Evolutionary conservation across 2,797 vertebrate species (phyloP), one percentile per base, ranked within the genome.

Genomic region (Poecilia picta): DNA sequence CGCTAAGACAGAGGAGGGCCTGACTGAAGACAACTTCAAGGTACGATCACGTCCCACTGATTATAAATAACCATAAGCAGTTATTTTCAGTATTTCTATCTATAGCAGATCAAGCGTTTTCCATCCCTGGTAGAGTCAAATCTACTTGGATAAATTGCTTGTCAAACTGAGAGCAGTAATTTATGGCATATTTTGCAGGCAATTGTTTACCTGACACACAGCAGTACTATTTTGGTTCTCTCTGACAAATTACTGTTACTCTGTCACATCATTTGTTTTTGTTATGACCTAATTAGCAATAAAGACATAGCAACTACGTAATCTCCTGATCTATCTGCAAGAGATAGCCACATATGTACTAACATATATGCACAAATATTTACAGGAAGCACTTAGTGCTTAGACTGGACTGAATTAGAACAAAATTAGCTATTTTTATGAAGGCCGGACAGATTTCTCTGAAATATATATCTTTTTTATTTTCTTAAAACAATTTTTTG

Each of bases 11-110:
- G 98, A 99, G 80, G 98, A 98, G 87, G 98, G 98, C 36, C 90
- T 99, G 83, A 99, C 98, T 0, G 98, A 99, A 83, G 98, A 99
- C 86, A 99, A 99, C 94, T 99, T 99, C 86, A 99, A 99, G 97
- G 98, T 98, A 92, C 8, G 13, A 39, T 66, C 25, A 68, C 71
- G 76, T 81, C 25, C 8, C 31, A 16, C 49, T 78, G 23, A 59
- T 62, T 31, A 28, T 59, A 8, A 78, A 28, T 39, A 73, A 18
- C 28, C 11, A 46, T 28, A 73, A 79, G 39, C 15, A 2, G 20
- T 16, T 43, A 13, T 31, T 45, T 36, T 59, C 8, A 53, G 11
- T 46, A 55, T 47, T 45, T 79, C 25, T 36, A n/a, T 73, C 23
- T 51, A 72, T n/a, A 72, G 28, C 72, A 20, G 11, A 57, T 81